Evolutionary conservation across 2,888 invertebrate species (phyloP).

Genomic region (Euphydryas editha): DNA sequence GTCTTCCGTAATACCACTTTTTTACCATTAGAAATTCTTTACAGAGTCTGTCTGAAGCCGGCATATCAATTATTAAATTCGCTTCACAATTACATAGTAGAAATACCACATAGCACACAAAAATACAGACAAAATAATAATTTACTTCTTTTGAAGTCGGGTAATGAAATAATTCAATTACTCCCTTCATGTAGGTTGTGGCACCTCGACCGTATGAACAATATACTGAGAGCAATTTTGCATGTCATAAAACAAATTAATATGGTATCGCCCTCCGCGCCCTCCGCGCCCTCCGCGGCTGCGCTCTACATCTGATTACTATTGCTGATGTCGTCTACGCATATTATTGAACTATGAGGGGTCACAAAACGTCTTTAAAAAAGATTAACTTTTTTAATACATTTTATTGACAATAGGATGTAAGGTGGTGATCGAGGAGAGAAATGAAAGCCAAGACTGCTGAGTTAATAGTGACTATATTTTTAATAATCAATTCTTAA

Average conservation of each 20-base stretch:
- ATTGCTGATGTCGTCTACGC: background rate
- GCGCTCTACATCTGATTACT: background rate
- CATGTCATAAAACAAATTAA: conserved; percentile 82
- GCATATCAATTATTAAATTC: no score
- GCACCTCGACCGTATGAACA: conserved; percentile 54
- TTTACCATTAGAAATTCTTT: no score
- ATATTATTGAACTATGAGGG: background rate
- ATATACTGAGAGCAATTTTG: conserved; percentile 80
- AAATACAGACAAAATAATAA: no score
- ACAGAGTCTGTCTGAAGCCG: no score
- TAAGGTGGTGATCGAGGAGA: no score
- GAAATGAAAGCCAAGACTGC: no score
- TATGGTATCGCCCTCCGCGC: conserved; percentile 55
- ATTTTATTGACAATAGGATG: background rate
- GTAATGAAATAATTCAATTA: background rate
- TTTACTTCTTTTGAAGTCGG: no score
- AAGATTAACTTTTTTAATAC: background rate
- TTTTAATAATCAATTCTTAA: no score
- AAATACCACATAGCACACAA: no score
- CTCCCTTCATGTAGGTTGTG: background rate
- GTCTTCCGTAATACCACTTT: no score
- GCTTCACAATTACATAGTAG: no score
- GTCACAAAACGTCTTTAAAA: background rate
- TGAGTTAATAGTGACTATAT: no score
- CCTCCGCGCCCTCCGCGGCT: conserved; percentile 29